Evolutionary conservation across 1,140 invertebrate species (phyloP), one percentile per base, ranked within the genome.

Genomic region (Pogonomyrmex californicus): DNA sequence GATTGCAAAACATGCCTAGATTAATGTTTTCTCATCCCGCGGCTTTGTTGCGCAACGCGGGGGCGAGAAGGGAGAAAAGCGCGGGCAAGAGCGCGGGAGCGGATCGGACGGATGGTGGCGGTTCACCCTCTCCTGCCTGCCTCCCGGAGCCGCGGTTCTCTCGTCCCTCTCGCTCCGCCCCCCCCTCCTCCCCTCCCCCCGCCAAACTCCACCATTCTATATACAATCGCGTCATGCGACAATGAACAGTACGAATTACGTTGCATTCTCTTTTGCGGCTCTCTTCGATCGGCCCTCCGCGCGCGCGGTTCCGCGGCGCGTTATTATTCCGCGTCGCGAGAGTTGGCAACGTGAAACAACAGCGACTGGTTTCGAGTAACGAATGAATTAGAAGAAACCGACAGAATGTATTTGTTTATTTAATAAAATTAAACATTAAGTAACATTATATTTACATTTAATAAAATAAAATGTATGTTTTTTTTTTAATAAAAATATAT

Each of bases 1-100:
- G 93, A 95, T 94, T 94, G 91, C 95, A 95, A 95, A 95, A 95
- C 94, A 94, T 94, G 94, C 92, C 94, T 95, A 95, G 95, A 95
- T 95, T 95, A 95, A 95, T 95, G 93, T 94, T 95, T 95, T 95
- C 94, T 95, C 94, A 95, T 95, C 87, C 94, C 94, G 90, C 90
- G 85, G 89, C 87, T 90, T 90, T 87, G 87, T 91, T 91, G 89
- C 88, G 90, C 86, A 86, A 88, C 77, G 73, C 62, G 63, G 41
- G 73, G 70, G 77, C 79, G 51, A 60, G 56, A 65, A 12, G 71
- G 17, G 54, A 41, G 66, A 44, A 44, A 44, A 44, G 23, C 47
- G 49, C 33, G 56, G 33, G n/a, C 33, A 12, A 63, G 47, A 38
- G 70, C 58, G 44, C 23, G 47, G 51, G 51, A 70, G 49, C 36